Conservation (phyloP, 2,888 invertebrate species). For the Timema cristinae region DNA sequence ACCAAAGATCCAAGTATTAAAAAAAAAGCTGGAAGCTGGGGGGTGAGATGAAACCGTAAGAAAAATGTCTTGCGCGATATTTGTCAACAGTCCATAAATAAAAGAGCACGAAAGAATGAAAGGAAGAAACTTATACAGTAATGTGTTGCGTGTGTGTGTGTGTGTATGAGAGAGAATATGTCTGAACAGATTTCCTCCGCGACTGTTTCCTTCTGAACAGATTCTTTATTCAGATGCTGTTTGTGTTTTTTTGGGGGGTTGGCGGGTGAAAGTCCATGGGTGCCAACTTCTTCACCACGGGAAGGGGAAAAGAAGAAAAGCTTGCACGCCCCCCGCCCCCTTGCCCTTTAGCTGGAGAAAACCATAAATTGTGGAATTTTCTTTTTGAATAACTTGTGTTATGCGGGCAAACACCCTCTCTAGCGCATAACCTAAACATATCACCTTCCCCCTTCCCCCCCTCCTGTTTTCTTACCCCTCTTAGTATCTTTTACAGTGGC, state of each 20-base stretch:
- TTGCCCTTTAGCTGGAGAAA: neutral
- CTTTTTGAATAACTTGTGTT: slow-evolving; percentile 17
- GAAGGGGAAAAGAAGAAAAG: neutral
- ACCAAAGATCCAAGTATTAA: too few species aligned
- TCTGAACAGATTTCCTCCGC: slow-evolving; percentile 14
- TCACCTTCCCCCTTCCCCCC: neutral
- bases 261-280: neutral
- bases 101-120: neutral
- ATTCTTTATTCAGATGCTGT: slow-evolving; percentile 16
- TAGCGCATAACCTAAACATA: slow-evolving; percentile 8
- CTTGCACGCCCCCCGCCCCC: neutral
- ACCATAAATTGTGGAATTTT: slow-evolving; percentile 15
- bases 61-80: neutral
- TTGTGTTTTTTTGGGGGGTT: neutral
- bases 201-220: slow-evolving; percentile 12
- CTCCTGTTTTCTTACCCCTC: too few species aligned
- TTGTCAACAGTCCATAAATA: slow-evolving; percentile 17
- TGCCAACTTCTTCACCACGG: slow-evolving; percentile 10
- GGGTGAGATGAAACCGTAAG: too few species aligned
- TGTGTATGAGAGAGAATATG: slow-evolving; percentile 10
- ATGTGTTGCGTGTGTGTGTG: too few species aligned
- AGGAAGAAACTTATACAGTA: too few species aligned
- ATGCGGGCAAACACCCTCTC: slow-evolving; percentile 6
- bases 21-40: too few species aligned
- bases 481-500: too few species aligned